Percentiles rank a stretch among this genome's conserved stretches.
These are phyloP conservation scores for Numenius phaeopus DNA, from an alignment of 2,797 vertebrate genomes.

Conservation along the genomic window DNA sequence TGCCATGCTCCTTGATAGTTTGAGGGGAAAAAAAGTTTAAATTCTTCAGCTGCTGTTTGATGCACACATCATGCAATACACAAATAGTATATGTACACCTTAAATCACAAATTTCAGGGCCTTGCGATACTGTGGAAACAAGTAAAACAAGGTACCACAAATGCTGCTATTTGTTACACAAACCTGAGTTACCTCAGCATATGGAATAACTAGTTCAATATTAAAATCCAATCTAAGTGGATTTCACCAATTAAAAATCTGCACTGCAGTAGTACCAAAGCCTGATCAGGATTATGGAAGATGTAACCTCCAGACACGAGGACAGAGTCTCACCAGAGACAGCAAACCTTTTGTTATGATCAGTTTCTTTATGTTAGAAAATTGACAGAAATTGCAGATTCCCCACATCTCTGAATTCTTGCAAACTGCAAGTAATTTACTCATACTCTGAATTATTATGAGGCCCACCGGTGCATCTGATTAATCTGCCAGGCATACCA, in stretches of 20 bases:
- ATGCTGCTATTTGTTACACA: neutral
- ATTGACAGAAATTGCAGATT: neutral
- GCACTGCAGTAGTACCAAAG: neutral
- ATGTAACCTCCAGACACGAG: neutral
- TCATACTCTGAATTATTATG: neutral
- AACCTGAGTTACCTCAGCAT: neutral
- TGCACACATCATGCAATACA: neutral
- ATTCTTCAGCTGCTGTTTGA: neutral
- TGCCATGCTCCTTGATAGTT: constrained; percentile 93
- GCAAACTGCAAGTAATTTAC: neutral
- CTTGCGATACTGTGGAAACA: accelerated
- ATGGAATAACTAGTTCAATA: neutral
- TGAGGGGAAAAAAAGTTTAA: neutral
- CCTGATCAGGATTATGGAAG: neutral
- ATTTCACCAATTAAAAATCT: neutral
- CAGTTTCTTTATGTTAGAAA: neutral
- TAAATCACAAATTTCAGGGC: neutral
- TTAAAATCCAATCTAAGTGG: neutral
- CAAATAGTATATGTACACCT: neutral
- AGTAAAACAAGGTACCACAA: neutral
- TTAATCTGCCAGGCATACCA: neutral
- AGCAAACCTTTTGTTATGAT: neutral
- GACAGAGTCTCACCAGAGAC: neutral
- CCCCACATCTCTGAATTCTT: neutral
- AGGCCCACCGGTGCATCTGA: neutral